Evolutionary conservation across 2,797 vertebrate genomes (phyloP), one percentile per base, ranked within the genome.

Genomic region (Karalla daura): DNA sequence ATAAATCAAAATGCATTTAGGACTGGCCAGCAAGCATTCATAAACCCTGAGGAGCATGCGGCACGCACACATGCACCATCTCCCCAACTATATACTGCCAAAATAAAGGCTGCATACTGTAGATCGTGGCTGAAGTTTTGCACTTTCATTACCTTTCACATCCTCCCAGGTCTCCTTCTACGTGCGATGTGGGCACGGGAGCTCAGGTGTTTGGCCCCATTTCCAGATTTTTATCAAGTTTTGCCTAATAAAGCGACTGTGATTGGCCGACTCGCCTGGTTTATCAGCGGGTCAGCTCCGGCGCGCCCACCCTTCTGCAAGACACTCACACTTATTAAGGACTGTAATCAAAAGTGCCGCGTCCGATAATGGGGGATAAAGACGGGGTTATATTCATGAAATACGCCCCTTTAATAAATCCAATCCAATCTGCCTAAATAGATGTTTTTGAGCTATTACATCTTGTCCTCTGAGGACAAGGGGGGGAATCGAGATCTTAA

Each of bases 1-100:
- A 88, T 86, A 74, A 86, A 89, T 90, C 80, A 86, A 78, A 86
- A 73, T 77, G 78, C 85, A 80, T 86, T 83, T 74, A 66, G 58
- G 63, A 69, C 47, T 30, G 46, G 28, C 43, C 58, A 27, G 76
- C 11, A 51, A 66, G 75, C 59, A 50, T 74, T 74, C 71, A 64
- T 74, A 74, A 71, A 35, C 54, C 51, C 59, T n/a, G 59, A 23
- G 39, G 46, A 74, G 60, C 33, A 33, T 45, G 54, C 59, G 33
- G 15, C 58, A 58, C 56, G 51, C 54, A 47, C 58, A 50, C 56
- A 60, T 24, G 8, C 63, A 39, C 51, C 15, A 41, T 55, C 60
- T 54, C 47, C 63, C 27, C 77, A n/a, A 50, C 63, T 63, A 3
- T 60, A 50, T 62, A 37, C 51, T 59, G 54, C 67, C 13, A 76